Evolutionary conservation across 2,797 vertebrate genomes (phyloP), one percentile per base, ranked within the genome.

Genomic region (Gallinago solitaria): DNA sequence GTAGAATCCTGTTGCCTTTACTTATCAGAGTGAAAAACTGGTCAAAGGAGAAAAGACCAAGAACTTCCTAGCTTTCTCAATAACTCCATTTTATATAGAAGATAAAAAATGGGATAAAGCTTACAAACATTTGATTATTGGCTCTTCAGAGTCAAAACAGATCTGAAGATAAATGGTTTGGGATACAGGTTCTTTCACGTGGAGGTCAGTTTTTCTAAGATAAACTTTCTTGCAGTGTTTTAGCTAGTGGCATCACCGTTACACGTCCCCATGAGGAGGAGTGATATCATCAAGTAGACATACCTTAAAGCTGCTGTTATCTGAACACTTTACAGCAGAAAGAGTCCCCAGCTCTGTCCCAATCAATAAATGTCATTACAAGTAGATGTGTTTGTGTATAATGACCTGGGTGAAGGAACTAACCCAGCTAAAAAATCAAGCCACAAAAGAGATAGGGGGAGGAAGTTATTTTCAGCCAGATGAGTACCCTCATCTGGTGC

Each of bases 181-280:
- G 30, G 59, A 27, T 70, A 21, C 6, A 19, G 27, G 21, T 12
- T 75, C n/a, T 60, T 74, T 18, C 71, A 50, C 18, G 14, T 5
- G 35, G 25, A 63, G 3, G 10, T 69, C 39, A n/a, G 30, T 63
- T 64, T 24, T 61, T 48, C 25, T 23, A 54, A 41, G 9, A n/a
- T 41, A 17, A 45, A 16, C 8, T 53, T 68, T 32, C 16, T 13
- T 56, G 41, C 33, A 60, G 35, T 27, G 33, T 35, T 48, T 76
- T 21, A 69, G 20, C 14, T 32, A 43, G 25, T 50, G 35, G 18
- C 20, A 48, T 35, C 33, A n/a, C 48, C 41, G 35, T 32, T 63
- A 50, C 0, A 0, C 0, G 0, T 39, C 24, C 24, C 19, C n/a
- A 21, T 33, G 65, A 70, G 11, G 24, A 57, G 28, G 6, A 45